Evolutionary conservation across 1,140 invertebrate genomes (phyloP).

Genomic region (Harlomillsia oculata): DNA sequence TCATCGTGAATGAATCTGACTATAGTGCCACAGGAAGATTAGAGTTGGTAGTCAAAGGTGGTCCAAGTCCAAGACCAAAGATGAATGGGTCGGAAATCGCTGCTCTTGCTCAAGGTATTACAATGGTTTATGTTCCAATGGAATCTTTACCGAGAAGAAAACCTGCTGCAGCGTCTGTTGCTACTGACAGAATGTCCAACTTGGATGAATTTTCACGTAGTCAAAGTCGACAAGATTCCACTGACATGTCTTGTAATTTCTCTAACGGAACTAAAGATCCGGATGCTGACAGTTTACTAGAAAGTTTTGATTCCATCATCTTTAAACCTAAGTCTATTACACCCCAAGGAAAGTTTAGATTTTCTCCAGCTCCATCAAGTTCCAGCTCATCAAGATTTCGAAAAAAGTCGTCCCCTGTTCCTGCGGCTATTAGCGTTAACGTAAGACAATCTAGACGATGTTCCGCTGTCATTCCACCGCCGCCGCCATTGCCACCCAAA

Average conservation of each 20-base stretch:
- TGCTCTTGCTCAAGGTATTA: constrained; percentile 22
- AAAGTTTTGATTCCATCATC: constrained; percentile 32
- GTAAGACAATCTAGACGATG: too few species aligned
- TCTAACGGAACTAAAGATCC: constrained; percentile 9
- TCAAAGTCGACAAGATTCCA: background rate
- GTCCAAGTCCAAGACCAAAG: background rate
- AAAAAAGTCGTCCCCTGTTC: too few species aligned
- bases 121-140: constrained; percentile 35
- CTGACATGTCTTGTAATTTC: background rate
- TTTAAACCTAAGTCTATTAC: constrained; percentile 28
- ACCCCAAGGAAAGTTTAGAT: background rate
- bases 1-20: constrained; percentile 6
- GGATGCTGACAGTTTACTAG: constrained; percentile 28
- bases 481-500: constrained; percentile 18
- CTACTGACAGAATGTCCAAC: background rate
- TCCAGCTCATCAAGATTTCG: background rate
- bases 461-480: too few species aligned
- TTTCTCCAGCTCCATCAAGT: background rate
- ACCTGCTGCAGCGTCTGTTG: background rate
- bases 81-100: constrained; percentile 12
- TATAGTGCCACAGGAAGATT: background rate
- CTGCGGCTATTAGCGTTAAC: too few species aligned
- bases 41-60: background rate
- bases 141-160: constrained; percentile 5
- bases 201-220: background rate